phyloP scores from a whole-genome alignment of 1,140 invertebrate genomes.

The Aphelinus certus region DNA sequence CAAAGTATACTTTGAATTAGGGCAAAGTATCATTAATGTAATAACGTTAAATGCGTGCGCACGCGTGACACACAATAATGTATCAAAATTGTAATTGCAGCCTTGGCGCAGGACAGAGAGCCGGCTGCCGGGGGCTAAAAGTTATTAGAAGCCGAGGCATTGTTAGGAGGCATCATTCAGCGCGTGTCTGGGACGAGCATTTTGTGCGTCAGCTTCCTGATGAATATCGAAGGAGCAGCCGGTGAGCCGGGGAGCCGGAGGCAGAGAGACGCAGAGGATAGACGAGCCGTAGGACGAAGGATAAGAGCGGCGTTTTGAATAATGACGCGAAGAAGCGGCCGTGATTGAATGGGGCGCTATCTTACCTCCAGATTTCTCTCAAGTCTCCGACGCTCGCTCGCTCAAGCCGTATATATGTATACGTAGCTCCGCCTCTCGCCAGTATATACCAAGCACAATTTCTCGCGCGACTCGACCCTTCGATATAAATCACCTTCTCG shows the following conservation, averaged over 20 bases:
- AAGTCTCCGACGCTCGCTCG: conserved; percentile 1
- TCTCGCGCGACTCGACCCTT: not conserved
- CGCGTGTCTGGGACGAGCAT: not conserved
- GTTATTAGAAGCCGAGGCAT: conserved; percentile 20
- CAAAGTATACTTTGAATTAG: too few relatives aligned
- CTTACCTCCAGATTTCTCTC: conserved; percentile 41
- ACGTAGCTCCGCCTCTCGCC: too few relatives aligned
- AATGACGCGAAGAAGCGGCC: conserved; percentile 38
- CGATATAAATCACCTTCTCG: conserved; percentile 26
- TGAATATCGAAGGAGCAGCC: conserved; percentile 24
- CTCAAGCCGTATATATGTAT: too few relatives aligned
- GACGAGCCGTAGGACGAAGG: conserved; percentile 37
- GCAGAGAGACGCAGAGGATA: not conserved
- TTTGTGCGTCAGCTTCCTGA: conserved; percentile 36
- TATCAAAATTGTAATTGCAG: too few relatives aligned
- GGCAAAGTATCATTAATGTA: too few relatives aligned
- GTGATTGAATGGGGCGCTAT: conserved; percentile 39
- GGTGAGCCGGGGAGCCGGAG: not conserved
- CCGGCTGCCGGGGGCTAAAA: not conserved
- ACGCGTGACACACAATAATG: too few relatives aligned
- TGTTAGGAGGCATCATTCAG: not conserved
- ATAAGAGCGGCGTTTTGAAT: conserved; percentile 47
- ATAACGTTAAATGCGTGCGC: too few relatives aligned
- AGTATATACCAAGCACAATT: too few relatives aligned
- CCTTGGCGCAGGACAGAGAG: too few relatives aligned